Conservation (phyloP, 2,113 vertebrate species). For the Oriolus oriolus region DNA sequence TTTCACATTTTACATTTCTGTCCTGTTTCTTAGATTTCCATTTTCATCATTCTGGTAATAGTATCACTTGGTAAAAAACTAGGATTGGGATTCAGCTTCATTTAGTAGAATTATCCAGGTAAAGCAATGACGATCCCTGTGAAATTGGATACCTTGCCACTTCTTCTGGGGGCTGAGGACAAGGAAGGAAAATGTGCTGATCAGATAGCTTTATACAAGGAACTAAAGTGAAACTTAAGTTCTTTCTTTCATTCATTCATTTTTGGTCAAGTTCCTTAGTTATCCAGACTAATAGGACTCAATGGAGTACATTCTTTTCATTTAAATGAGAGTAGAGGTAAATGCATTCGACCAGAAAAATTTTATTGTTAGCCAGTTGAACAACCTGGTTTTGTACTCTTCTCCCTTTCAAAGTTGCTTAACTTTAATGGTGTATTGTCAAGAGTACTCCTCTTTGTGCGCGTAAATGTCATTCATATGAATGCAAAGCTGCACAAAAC, state of each 20-base stretch:
- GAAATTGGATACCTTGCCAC: background rate
- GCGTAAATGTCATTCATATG: background rate
- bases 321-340: background rate
- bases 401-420: background rate
- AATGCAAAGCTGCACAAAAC: background rate
- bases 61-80: background rate
- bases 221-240: background rate
- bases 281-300: background rate
- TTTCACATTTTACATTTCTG: background rate
- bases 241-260: background rate
- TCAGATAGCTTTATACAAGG: background rate
- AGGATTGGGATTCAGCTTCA: background rate
- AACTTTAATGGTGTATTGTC: background rate
- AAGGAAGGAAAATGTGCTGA: background rate
- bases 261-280: background rate
- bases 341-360: background rate
- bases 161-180: background rate
- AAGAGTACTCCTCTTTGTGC: background rate
- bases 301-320: background rate
- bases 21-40: background rate
- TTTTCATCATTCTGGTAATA: background rate
- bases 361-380: background rate
- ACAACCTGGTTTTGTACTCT: background rate
- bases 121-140: rapidly evolving
- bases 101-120: background rate